These are phyloP conservation scores for Brachionus angularis DNA, from an alignment of 1,140 invertebrate species.

Conservation along the genomic window DNA sequence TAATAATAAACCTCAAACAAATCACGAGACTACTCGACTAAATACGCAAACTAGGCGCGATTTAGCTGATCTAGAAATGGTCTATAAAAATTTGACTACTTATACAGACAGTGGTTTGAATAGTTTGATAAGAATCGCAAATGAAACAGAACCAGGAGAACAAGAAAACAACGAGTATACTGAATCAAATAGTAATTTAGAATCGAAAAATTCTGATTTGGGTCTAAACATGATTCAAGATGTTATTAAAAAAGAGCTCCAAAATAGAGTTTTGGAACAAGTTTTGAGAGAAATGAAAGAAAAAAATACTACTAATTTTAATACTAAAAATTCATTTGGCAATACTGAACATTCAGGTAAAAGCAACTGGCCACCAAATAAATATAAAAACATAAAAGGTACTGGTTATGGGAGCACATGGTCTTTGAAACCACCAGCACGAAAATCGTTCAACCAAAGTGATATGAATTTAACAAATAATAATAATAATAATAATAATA, in stretches of 20 bases:
- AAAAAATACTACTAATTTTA: neutral
- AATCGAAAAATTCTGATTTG: neutral
- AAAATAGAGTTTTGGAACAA: neutral
- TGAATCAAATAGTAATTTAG: neutral
- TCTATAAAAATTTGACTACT: slow-evolving; percentile 14
- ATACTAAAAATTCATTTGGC: too few relatives aligned
- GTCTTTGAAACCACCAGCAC: neutral
- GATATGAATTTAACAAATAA: too few relatives aligned
- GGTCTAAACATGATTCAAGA: neutral
- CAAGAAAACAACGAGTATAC: neutral
- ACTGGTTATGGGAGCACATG: slow-evolving; percentile 17
- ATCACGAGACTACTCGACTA: neutral
- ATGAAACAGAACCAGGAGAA: neutral
- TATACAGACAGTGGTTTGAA: slow-evolving; percentile 5
- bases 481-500: neutral
- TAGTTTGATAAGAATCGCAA: neutral
- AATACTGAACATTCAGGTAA: too few relatives aligned
- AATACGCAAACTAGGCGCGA: slow-evolving; percentile 19
- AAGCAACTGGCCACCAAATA: slow-evolving; percentile 22
- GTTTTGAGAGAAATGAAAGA: neutral
- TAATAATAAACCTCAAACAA: neutral
- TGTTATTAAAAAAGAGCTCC: slow-evolving; percentile 5
- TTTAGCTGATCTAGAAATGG: neutral
- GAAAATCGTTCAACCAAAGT: neutral
- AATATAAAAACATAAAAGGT: slow-evolving; percentile 26